Conservation (phyloP, 2,888 invertebrate genomes). For the Empis stercorea region DNA sequence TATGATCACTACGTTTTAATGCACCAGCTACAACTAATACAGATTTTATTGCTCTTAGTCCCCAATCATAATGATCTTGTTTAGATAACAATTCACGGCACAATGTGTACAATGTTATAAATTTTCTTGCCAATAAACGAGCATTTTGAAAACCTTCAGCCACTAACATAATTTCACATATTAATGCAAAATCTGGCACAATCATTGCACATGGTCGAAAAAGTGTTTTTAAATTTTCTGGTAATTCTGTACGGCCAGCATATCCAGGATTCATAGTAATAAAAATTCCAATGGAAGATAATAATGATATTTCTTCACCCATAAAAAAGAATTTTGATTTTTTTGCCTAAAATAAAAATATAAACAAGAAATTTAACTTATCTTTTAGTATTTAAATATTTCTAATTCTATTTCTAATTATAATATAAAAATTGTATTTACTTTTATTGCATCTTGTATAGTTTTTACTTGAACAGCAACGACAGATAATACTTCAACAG, state of each 20-base stretch:
- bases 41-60: constrained; percentile 91
- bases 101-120: constrained; percentile 85
- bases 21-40: constrained; percentile 91
- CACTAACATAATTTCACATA: constrained; percentile 96
- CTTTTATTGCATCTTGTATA: constrained; percentile 78
- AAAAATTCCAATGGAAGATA: constrained; percentile 78
- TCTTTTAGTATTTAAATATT: background rate
- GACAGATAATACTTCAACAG: constrained; percentile 93
- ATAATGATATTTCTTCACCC: constrained; percentile 66
- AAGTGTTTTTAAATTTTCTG: constrained; percentile 56
- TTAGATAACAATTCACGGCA: constrained; percentile 86
- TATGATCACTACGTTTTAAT: constrained; percentile 67
- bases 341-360: constrained; percentile 36
- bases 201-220: constrained; percentile 91
- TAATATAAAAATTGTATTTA: constrained; percentile 23
- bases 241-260: constrained; percentile 77
- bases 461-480: constrained; percentile 89
- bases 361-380: background rate
- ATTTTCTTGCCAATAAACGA: constrained; percentile 78
- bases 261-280: constrained; percentile 98
- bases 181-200: constrained; percentile 91
- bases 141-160: constrained; percentile 95
- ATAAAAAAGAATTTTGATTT: constrained; percentile 74
- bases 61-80: constrained; percentile 98
- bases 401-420: background rate